A percentile compares a stretch with the other conserved stretches of the same genome.
phyloP scores from a whole-genome alignment of 2,888 invertebrate genomes.

The Punctoribates punctum region DNA sequence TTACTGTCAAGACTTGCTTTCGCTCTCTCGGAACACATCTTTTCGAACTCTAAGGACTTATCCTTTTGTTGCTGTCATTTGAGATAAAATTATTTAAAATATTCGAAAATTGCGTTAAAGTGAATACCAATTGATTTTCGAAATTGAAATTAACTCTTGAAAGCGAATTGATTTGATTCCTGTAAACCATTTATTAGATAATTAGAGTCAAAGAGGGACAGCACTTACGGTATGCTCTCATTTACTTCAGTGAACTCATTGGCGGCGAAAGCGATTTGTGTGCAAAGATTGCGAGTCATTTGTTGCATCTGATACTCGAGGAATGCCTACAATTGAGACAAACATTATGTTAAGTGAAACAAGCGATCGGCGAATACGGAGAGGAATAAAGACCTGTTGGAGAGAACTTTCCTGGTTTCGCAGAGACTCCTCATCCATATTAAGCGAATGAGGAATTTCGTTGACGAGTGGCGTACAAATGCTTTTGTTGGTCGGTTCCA shows the following conservation, averaged over 20 bases:
- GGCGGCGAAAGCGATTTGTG: conserved; percentile 63
- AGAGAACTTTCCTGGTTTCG: conserved; percentile 57
- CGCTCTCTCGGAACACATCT: conserved; percentile 45
- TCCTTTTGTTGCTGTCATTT: conserved; percentile 9
- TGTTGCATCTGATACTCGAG: conserved; percentile 64
- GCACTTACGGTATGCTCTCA: conserved; percentile 54
- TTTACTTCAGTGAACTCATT: conserved; percentile 64
- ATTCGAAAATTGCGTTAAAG: neutral
- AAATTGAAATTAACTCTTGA: conserved; percentile 32
- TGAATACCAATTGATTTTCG: conserved; percentile 18
- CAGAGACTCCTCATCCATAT: conserved; percentile 55
- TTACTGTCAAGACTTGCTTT: conserved; percentile 46
- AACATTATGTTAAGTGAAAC: conserved; percentile 35
- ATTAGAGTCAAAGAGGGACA: neutral
- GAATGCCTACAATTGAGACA: conserved; percentile 55
- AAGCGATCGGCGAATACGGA: conserved; percentile 24
- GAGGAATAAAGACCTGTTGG: conserved; percentile 56
- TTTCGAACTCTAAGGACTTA: neutral
- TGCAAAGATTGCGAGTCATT: conserved; percentile 62
- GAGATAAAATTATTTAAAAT: neutral
- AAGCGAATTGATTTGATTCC: conserved; percentile 31
- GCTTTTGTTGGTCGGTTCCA: conserved; percentile 55
- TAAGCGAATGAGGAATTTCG: conserved; percentile 48
- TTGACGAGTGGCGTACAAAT: conserved; percentile 56
- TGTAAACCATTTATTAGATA: conserved; percentile 40